A percentile compares a stretch with the other conserved stretches of the same genome.
Evolutionary conservation across 1,140 invertebrate species (phyloP).

Genomic region (Heliconius hewitsoni): DNA sequence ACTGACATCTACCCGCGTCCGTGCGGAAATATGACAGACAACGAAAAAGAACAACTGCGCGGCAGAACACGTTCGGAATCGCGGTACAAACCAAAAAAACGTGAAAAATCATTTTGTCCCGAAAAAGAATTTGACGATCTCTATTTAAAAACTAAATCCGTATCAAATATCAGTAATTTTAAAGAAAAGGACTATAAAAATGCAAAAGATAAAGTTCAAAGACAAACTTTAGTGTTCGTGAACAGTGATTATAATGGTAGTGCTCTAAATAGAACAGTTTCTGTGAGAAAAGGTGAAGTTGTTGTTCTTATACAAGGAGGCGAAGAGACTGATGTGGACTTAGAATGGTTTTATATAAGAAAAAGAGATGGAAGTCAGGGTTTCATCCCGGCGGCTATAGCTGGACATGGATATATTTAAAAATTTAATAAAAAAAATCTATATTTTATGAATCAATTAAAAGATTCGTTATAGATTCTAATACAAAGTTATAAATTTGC

Average conservation of each 20-base stretch:
- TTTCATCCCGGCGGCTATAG: slow-evolving; percentile 88
- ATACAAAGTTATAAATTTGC: slow-evolving; percentile 10
- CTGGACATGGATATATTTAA: slow-evolving; percentile 88
- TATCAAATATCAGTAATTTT: slow-evolving; percentile 69
- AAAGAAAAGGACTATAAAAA: slow-evolving; percentile 56
- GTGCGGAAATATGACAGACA: slow-evolving; percentile 87
- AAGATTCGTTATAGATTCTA: not conserved
- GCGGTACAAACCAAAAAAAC: slow-evolving; percentile 72
- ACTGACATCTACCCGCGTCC: slow-evolving; percentile 89
- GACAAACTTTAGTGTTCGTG: slow-evolving; percentile 86
- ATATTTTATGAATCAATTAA: not conserved
- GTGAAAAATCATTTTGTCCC: slow-evolving; percentile 80
- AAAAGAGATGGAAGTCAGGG: slow-evolving; percentile 86
- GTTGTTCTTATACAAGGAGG: slow-evolving; percentile 84
- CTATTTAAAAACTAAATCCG: slow-evolving; percentile 84
- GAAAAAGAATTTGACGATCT: slow-evolving; percentile 86
- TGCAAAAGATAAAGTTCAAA: slow-evolving; percentile 47
- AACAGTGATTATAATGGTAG: slow-evolving; percentile 84
- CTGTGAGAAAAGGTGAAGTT: slow-evolving; percentile 87
- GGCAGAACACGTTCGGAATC: slow-evolving; percentile 82
- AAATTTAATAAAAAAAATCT: slow-evolving; percentile 24
- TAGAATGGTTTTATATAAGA: slow-evolving; percentile 88
- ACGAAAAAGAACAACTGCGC: slow-evolving; percentile 84
- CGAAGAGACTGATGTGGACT: slow-evolving; percentile 74
- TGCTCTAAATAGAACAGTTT: slow-evolving; percentile 82